These are phyloP conservation scores for Molothrus aeneus DNA, from an alignment of 2,797 vertebrate species.

Conservation along the genomic window DNA sequence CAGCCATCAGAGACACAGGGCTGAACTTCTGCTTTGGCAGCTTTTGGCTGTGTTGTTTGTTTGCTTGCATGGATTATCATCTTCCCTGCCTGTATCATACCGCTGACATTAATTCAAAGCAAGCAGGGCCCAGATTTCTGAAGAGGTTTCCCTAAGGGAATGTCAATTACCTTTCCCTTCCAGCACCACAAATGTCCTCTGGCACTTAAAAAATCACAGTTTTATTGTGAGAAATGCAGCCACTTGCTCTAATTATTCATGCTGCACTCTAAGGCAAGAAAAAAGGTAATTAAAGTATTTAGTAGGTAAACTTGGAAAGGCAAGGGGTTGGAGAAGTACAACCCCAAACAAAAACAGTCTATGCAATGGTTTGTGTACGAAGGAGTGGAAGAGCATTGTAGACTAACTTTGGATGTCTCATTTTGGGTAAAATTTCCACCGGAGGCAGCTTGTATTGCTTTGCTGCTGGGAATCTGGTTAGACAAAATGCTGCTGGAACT, in stretches of 20 bases:
- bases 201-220: conserved; percentile 15
- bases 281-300: not conserved
- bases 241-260: conserved; percentile 25
- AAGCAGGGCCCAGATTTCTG: conserved; percentile 14
- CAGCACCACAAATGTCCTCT: not conserved
- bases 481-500: not conserved
- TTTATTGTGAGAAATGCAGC: conserved; percentile 34
- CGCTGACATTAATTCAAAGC: conserved; percentile 44
- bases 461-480: not conserved
- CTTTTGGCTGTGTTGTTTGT: not conserved
- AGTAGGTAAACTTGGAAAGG: not conserved
- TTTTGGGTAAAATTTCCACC: not conserved
- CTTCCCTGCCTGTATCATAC: not conserved
- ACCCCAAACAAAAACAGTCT: not conserved
- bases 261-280: not conserved
- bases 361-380: not conserved
- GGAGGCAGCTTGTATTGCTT: not conserved
- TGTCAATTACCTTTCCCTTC: conserved; percentile 59
- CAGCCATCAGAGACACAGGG: not conserved
- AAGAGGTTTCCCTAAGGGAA: conserved; percentile 48
- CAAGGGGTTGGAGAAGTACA: not conserved
- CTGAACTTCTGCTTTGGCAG: not conserved
- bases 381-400: not conserved
- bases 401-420: not conserved
- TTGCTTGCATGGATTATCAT: not conserved